Base-by-base conservation (phyloP, 2,888 invertebrate species). In the Tipula lateralis region DNA sequence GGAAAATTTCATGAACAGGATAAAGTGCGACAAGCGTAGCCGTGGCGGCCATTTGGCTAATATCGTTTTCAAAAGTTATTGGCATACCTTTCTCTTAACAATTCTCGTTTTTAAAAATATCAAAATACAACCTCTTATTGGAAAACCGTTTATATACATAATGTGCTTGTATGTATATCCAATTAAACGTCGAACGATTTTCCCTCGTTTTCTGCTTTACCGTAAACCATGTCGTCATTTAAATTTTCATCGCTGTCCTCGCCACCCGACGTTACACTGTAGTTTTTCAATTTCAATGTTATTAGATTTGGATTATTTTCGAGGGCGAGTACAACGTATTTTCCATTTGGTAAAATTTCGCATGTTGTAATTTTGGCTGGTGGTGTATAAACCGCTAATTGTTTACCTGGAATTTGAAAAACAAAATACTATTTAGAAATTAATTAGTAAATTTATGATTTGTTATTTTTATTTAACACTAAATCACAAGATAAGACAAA, bases 311-410 rank as follows among this genome's bases (percentile, higher is more conserved):
- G 91, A 87, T 92, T 92, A 88, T 94, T 94, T 86, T 94, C 93
- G 80, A 95, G 88, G 0, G 95, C 94, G 85, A 96, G 89, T 0
- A 95, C 93, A 0, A 96, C 92, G 84, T 93, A 92, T 36, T 92
- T 92, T 0, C 96, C 96, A 84, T 95, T 94, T 13, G 94, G 92
- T 9, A 94, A 92, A 81, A 96, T 92, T 88, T 96, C 95, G 89
- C 95, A 95, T 0, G 95, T 94, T 44, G 94, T 93, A 87, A 96
- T 94, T 85, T 93, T 92, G 83, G 93, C 92, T 83, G 94, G 93
- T 0, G 96, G 95, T 2, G 95, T 95, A 90, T 94, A 96, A 0
- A 95, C 95, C 30, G 96, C 94, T 88, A 96, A 91, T 84, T 95
- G 91, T 88, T 94, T 93, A 83, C 96, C 96, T 96, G 89, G n/a